Evolutionary conservation across 2,113 vertebrate genomes (phyloP).

Genomic region (Siniperca knerii): DNA sequence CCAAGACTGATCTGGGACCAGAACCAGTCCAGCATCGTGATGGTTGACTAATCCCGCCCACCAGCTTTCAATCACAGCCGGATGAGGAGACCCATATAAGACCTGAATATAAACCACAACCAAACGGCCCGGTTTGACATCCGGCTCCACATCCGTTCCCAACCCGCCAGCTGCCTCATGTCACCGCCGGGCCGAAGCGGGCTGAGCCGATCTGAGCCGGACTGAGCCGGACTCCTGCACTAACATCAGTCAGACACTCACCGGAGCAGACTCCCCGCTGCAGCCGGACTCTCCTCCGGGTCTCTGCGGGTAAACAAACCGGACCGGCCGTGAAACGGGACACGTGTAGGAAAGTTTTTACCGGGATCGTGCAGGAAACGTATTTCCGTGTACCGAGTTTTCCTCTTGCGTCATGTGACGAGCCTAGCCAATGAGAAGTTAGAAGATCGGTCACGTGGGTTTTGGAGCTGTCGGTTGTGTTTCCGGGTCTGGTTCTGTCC

Average conservation of each 20-base stretch:
- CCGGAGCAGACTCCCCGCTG: not conserved
- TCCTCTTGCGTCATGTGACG: constrained; percentile 11
- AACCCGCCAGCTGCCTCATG: not conserved
- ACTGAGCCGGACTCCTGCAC: fast-evolving
- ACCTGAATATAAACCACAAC: not conserved
- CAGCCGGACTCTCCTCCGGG: not conserved
- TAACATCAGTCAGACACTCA: not conserved
- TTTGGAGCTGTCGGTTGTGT: fast-evolving
- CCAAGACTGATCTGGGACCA: not conserved
- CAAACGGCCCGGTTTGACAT: not conserved
- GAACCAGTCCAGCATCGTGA: not conserved
- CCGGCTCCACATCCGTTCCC: not conserved
- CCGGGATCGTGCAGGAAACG: constrained; percentile 17
- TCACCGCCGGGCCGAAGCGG: not conserved
- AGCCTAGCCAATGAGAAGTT: constrained; percentile 48
- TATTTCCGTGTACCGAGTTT: not conserved
- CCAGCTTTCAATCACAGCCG: not conserved
- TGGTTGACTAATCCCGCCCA: not conserved
- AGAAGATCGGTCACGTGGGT: constrained; percentile 36
- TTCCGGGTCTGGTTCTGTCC: constrained; percentile 54
- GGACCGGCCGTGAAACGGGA: not conserved
- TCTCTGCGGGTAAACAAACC: not conserved
- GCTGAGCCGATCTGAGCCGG: not conserved
- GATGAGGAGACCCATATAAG: not conserved
- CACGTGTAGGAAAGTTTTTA: not conserved